Evolutionary conservation across 2,797 vertebrate species (phyloP).

Genomic region (Sebastes vulpes): DNA sequence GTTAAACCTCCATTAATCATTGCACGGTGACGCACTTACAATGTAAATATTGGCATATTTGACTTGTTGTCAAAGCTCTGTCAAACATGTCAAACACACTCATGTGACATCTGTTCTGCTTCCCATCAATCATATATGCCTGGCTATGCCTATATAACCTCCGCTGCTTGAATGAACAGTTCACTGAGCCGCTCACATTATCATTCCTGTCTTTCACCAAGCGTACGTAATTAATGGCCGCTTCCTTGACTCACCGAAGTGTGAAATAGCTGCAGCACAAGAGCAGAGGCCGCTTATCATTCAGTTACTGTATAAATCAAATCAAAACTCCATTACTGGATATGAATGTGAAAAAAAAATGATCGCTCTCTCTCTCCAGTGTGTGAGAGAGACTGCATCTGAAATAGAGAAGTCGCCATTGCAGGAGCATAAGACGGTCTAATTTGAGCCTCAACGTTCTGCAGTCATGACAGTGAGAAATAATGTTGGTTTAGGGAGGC

Average conservation of each 20-base stretch:
- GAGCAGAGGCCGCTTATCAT: slow-evolving; percentile 14
- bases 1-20: neutral
- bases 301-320: slow-evolving; percentile 28
- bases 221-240: slow-evolving; percentile 1
- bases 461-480: slow-evolving; percentile 31
- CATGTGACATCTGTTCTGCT: neutral
- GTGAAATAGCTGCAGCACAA: slow-evolving; percentile 26
- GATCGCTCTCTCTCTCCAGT: neutral
- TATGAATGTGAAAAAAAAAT: slow-evolving; percentile 25
- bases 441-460: neutral
- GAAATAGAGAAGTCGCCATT: neutral
- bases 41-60: neutral
- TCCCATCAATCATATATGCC: neutral
- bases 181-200: slow-evolving; percentile 11
- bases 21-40: neutral
- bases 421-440: slow-evolving; percentile 6
- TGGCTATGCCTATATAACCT: neutral
- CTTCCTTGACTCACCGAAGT: slow-evolving; percentile 18
- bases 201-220: slow-evolving; percentile 31
- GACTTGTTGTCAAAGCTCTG: neutral
- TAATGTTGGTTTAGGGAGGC: slow-evolving; percentile 14
- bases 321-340: slow-evolving; percentile 29
- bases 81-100: neutral
- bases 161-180: neutral
- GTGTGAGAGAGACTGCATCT: neutral